phyloP scores from a whole-genome alignment of 2,797 vertebrate genomes.

The Emydoidea blandingii region DNA sequence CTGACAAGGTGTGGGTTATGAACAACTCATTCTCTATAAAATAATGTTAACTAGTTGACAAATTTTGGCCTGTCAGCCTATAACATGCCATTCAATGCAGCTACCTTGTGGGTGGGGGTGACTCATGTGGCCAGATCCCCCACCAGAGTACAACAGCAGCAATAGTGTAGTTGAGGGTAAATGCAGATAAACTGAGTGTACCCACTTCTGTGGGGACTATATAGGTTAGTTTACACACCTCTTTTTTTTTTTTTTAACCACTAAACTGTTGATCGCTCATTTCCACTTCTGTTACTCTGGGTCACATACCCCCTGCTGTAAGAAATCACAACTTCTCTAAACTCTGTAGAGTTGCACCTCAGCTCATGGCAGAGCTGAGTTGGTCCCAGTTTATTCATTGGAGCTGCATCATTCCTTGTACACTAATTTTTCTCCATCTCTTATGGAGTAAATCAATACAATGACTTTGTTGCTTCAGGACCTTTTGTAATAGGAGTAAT shows the following conservation, averaged over 20 bases:
- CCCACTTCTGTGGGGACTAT: not conserved
- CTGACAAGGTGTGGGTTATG: not conserved
- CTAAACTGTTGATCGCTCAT: not conserved
- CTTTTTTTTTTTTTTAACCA: not conserved
- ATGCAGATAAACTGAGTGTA: not conserved
- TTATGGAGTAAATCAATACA: not conserved
- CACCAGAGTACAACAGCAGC: not conserved
- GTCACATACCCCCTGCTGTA: not conserved
- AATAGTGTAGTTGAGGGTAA: not conserved
- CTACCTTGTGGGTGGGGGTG: not conserved
- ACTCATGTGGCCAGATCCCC: not conserved
- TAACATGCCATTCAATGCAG: no score
- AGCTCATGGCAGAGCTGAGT: not conserved
- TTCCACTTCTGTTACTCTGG: not conserved
- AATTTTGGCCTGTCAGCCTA: not conserved
- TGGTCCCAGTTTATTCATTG: not conserved
- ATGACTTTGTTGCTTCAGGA: not conserved
- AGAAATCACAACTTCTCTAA: not conserved
- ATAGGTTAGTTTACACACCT: not conserved
- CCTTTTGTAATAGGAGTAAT: not conserved
- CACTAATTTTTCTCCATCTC: not conserved
- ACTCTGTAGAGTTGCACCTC: not conserved
- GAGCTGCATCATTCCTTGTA: not conserved
- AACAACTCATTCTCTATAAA: not conserved
- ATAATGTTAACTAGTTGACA: accelerated